Percentiles rank a stretch among this genome's conserved stretches.
Evolutionary conservation across 2,797 vertebrate genomes (phyloP).

Genomic region (Oceanodroma leucorhoa): DNA sequence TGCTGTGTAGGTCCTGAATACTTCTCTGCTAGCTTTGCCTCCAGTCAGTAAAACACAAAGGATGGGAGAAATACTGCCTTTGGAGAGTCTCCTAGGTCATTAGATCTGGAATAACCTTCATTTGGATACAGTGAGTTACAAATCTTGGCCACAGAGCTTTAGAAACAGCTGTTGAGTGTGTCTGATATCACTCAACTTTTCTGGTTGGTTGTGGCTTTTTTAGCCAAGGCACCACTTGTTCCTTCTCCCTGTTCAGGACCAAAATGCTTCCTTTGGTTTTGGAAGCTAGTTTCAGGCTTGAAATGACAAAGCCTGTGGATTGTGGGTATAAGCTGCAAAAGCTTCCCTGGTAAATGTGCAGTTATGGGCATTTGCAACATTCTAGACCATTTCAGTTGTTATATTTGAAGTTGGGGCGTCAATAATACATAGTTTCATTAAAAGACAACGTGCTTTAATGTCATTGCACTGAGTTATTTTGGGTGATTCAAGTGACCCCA

Average conservation of each 20-base stretch:
- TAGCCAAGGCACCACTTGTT: neutral
- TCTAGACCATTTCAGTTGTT: neutral
- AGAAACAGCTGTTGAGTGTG: neutral
- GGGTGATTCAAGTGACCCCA: neutral
- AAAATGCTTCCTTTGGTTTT: neutral
- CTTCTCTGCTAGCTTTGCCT: neutral
- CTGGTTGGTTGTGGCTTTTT: neutral
- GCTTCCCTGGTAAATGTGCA: neutral
- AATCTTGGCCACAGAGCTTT: neutral
- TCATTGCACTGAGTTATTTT: constrained; percentile 23
- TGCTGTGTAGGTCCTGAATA: neutral
- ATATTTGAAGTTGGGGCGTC: neutral
- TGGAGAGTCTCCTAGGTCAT: neutral
- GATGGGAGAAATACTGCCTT: neutral
- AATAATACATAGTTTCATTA: constrained; percentile 36
- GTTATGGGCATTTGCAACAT: neutral
- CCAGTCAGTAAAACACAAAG: neutral
- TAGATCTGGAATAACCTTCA: neutral
- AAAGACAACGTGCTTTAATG: constrained; percentile 33
- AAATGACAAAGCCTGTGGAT: neutral
- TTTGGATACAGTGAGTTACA: neutral
- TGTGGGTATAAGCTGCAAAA: neutral
- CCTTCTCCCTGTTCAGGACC: neutral
- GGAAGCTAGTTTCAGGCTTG: neutral
- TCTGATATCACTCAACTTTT: neutral